A percentile compares a stretch with the other conserved stretches of the same genome.
These are phyloP conservation scores for Orthosia cruda DNA, from an alignment of 2,888 invertebrate species.

Conservation along the genomic window DNA sequence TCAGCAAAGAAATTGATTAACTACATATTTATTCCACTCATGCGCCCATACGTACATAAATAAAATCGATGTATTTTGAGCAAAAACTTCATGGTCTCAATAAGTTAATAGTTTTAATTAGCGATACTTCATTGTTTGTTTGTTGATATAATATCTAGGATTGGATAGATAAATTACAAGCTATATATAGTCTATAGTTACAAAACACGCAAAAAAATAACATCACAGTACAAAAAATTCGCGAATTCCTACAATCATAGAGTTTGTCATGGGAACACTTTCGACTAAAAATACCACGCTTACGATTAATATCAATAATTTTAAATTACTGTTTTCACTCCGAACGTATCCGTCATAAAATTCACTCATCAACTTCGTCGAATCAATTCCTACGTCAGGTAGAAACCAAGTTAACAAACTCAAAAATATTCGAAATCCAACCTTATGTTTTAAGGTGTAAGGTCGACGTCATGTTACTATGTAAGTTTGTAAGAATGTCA, in stretches of 20 bases:
- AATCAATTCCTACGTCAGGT: conserved; percentile 76
- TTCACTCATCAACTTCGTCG: conserved; percentile 73
- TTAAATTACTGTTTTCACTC: conserved; percentile 69
- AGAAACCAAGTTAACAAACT: conserved; percentile 34
- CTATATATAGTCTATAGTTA: neutral
- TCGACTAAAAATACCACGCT: conserved; percentile 62
- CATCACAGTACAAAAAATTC: conserved; percentile 11
- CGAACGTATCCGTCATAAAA: conserved; percentile 62
- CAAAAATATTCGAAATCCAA: conserved; percentile 20
- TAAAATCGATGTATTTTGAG: conserved; percentile 25
- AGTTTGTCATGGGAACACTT: conserved; percentile 69
- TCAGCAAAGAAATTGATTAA: conserved; percentile 38
- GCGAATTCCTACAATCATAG: conserved; percentile 45
- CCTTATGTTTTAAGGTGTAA: conserved; percentile 24
- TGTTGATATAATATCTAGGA: neutral
- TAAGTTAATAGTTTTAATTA: conserved; percentile 28
- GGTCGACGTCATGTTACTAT: conserved; percentile 32
- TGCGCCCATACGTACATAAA: conserved; percentile 1
- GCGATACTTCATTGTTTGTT: neutral
- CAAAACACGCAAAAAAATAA: conserved; percentile 15
- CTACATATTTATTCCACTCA: conserved; percentile 42
- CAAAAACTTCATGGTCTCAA: conserved; percentile 31
- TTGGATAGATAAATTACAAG: neutral
- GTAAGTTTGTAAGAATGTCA: conserved; percentile 68
- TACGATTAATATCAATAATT: conserved; percentile 66